Conservation (phyloP, 2,888 invertebrate species). For the Amiota communis region DNA sequence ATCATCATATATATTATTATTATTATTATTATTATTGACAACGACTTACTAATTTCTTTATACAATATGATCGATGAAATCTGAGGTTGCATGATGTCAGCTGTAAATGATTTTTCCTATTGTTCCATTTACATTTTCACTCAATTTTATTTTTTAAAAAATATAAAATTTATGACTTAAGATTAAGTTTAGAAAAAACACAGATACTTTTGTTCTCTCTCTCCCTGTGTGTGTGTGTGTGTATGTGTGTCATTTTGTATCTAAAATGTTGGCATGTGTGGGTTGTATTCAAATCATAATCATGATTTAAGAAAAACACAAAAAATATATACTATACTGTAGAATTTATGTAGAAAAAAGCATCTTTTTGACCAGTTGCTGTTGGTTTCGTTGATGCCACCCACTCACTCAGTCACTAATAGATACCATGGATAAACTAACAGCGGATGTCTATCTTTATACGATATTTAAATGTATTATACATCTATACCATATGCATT, state of each 20-base stretch:
- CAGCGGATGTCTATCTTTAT: background rate
- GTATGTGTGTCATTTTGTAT: too few species aligned
- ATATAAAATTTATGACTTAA: constrained; percentile 17
- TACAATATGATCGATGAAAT: background rate
- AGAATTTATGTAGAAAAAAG: background rate
- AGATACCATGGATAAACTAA: background rate
- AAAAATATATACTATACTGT: background rate
- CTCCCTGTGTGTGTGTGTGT: background rate
- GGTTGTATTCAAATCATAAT: constrained; percentile 7
- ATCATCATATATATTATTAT: too few species aligned
- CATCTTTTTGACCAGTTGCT: constrained; percentile 3
- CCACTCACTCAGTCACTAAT: constrained; percentile 3
- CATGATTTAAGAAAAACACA: constrained; percentile 5
- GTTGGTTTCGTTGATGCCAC: too few species aligned
- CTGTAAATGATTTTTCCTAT: background rate
- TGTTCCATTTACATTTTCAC: background rate
- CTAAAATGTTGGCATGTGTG: background rate
- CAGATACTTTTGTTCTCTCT: background rate
- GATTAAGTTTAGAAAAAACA: constrained; percentile 9
- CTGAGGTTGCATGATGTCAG: background rate
- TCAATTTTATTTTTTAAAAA: background rate
- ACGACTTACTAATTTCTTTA: background rate
- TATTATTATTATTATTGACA: background rate
- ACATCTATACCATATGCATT: background rate
- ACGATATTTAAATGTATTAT: too few species aligned